Evolutionary conservation across 2,113 vertebrate species (phyloP).

Genomic region (Atherinomorus stipes): DNA sequence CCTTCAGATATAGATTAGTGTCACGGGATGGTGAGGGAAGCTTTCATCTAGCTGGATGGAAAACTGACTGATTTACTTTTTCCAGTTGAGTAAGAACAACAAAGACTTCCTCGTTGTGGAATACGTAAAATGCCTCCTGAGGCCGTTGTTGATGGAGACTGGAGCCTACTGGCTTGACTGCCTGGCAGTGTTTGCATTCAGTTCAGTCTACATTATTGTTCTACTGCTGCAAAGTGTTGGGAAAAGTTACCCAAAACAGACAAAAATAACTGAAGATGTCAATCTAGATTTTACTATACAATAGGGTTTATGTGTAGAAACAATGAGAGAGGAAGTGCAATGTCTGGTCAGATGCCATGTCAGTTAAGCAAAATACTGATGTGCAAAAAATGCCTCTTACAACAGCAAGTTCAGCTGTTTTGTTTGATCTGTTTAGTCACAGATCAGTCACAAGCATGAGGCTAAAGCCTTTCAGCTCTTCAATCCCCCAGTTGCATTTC

Average conservation of each 20-base stretch:
- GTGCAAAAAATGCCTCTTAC: neutral
- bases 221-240: conserved; percentile 12
- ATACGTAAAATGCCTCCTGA: conserved; percentile 29
- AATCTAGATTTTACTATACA: conserved; percentile 39
- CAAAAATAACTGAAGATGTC: conserved; percentile 44
- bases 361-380: neutral
- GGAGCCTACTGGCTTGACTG: conserved; percentile 36
- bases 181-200: conserved; percentile 33
- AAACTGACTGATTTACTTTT: conserved; percentile 33
- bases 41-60: conserved; percentile 43
- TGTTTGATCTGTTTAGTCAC: neutral
- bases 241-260: conserved; percentile 54
- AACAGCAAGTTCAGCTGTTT: neutral
- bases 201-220: conserved; percentile 53
- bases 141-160: conserved; percentile 57
- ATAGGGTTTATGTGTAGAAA: conserved; percentile 34
- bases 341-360: neutral
- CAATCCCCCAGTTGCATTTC: conserved; percentile 4
- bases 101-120: conserved; percentile 25
- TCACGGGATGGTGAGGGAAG: conserved; percentile 19
- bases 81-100: conserved; percentile 27
- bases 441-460: conserved; percentile 4
- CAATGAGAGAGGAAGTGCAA: conserved; percentile 35
- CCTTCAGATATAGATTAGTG: conserved; percentile 28
- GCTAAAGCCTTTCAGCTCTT: conserved; percentile 20